phyloP scores from a whole-genome alignment of 2,113 vertebrate species.

The Blennius ocellaris region DNA sequence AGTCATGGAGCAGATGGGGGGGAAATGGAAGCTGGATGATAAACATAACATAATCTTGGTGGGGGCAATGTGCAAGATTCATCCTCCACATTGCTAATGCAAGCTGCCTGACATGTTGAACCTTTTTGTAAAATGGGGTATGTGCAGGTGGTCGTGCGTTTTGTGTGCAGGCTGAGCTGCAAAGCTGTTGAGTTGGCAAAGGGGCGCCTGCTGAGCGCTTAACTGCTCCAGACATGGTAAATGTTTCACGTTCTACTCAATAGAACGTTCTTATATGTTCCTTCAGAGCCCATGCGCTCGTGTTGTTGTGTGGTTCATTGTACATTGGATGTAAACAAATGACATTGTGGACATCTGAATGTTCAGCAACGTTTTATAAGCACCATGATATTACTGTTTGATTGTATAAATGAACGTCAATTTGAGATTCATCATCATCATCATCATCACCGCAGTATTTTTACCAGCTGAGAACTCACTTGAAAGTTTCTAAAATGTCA shows the following conservation, averaged over 20 bases:
- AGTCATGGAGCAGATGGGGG: constrained; percentile 9
- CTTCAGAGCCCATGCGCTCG: neutral
- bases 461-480: too few relatives aligned
- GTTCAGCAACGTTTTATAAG: too few relatives aligned
- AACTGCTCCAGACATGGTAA: neutral
- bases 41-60: neutral
- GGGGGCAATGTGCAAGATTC: neutral
- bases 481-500: too few relatives aligned
- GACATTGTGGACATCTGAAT: too few relatives aligned
- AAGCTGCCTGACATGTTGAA: constrained; percentile 15
- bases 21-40: constrained; percentile 12
- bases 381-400: too few relatives aligned
- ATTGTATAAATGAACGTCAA: too few relatives aligned
- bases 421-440: too few relatives aligned
- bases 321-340: too few relatives aligned
- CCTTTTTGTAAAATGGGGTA: neutral
- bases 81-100: constrained; percentile 9
- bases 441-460: too few relatives aligned
- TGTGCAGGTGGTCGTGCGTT: constrained; percentile 11
- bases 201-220: neutral
- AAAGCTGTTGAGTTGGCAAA: neutral
- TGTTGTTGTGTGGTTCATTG: too few relatives aligned
- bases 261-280: neutral
- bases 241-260: neutral
- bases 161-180: neutral